phyloP scores from a whole-genome alignment of 2,113 vertebrate species.

The Oxyruncus cristatus region DNA sequence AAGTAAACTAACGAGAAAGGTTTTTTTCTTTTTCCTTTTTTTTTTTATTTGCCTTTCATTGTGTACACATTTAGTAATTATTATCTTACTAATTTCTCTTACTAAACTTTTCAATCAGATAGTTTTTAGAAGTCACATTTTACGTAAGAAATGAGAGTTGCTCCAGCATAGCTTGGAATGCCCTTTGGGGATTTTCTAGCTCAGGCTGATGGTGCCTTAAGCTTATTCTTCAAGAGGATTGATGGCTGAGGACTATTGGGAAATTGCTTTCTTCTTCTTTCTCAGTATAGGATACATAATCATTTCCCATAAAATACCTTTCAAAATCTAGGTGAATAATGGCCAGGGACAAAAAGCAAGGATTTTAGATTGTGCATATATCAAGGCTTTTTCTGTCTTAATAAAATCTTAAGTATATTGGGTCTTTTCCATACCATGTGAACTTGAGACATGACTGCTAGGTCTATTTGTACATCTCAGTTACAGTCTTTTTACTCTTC shows the following conservation, averaged over 20 bases:
- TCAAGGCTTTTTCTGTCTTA: background rate
- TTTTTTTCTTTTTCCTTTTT: background rate
- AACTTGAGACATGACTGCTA: background rate
- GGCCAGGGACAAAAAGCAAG: background rate
- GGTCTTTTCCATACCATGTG: background rate
- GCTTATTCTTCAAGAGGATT: slow-evolving; percentile 25
- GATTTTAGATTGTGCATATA: background rate
- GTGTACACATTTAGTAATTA: background rate
- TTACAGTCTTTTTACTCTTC: background rate
- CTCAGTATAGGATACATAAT: background rate
- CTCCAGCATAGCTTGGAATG: background rate
- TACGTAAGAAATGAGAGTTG: background rate
- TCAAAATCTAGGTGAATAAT: background rate
- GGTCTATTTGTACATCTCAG: background rate
- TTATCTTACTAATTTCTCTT: background rate
- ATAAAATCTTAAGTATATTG: background rate
- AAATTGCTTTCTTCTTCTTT: slow-evolving; percentile 8
- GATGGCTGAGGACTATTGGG: background rate
- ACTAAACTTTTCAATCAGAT: background rate
- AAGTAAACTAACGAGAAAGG: background rate
- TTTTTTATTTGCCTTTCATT: background rate
- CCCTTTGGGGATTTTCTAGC: background rate
- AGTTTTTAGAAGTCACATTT: background rate
- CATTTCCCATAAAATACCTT: background rate
- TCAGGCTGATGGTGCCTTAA: background rate